These are phyloP conservation scores for Sebastes matsubarae DNA, from an alignment of 2,797 vertebrate species.

Conservation along the genomic window DNA sequence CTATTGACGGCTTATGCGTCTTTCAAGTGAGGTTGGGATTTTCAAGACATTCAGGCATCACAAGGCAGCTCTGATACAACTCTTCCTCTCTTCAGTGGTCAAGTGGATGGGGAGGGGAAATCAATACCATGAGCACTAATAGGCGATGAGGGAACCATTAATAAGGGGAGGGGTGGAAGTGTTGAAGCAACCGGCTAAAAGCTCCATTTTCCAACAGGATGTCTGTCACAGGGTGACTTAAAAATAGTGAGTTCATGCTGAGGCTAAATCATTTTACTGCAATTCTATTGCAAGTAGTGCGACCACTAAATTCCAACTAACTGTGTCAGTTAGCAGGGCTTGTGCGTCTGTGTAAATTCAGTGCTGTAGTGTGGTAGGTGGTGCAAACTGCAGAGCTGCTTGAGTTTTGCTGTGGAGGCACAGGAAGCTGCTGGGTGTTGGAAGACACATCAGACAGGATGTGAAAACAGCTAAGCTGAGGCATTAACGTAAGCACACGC, in stretches of 20 bases:
- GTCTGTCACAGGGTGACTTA: not conserved
- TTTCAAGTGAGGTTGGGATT: constrained; percentile 2
- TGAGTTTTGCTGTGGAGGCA: constrained; percentile 68
- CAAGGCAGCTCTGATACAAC: not conserved
- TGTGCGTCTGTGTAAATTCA: not conserved
- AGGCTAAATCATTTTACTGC: not conserved
- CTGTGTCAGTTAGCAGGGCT: not conserved
- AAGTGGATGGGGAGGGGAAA: constrained; percentile 13
- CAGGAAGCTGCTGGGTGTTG: constrained; percentile 82
- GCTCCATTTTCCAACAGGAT: constrained; percentile 7
- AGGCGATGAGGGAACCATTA: constrained; percentile 38
- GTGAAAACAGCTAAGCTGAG: constrained; percentile 69
- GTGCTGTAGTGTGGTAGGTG: not conserved
- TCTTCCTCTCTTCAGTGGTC: not conserved
- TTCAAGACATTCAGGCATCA: not conserved
- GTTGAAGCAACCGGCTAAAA: constrained; percentile 8
- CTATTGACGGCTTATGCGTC: not conserved
- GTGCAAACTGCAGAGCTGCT: constrained; percentile 31
- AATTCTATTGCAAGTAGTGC: not conserved
- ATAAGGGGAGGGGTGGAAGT: not conserved
- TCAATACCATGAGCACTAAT: constrained; percentile 37
- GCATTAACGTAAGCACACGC: constrained; percentile 6
- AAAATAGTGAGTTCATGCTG: not conserved
- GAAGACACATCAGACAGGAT: constrained; percentile 80
- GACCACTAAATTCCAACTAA: not conserved